A percentile compares a stretch with the other conserved stretches of the same genome.
Evolutionary conservation across 2,888 invertebrate species (phyloP).

Genomic region (Graphium colonna): DNA sequence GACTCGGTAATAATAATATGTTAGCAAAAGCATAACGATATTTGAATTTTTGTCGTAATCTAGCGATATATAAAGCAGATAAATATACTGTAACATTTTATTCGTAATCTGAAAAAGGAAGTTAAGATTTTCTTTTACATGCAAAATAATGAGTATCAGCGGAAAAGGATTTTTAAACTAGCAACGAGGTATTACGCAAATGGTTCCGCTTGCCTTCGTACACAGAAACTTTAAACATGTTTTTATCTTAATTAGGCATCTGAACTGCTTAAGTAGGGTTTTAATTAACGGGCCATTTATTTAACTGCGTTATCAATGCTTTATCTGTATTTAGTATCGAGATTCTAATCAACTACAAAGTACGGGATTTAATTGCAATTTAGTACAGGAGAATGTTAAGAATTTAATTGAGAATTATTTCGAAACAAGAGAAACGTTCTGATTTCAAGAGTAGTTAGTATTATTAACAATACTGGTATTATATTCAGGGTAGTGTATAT

Average conservation of each 20-base stretch:
- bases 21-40: no score
- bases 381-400: background rate
- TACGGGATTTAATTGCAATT: background rate
- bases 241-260: slow-evolving; percentile 51
- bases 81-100: no score
- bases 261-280: slow-evolving; percentile 28
- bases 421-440: no score
- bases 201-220: slow-evolving; percentile 46
- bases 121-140: no score
- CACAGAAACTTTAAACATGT: slow-evolving; percentile 52
- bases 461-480: no score
- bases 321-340: background rate
- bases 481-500: no score
- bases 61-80: no score
- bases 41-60: no score
- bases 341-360: slow-evolving; percentile 2
- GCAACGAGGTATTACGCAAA: slow-evolving; percentile 35
- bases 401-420: no score
- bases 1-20: no score
- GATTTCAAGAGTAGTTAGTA: no score
- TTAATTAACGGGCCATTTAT: slow-evolving; percentile 17
- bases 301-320: background rate
- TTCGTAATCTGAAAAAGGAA: no score
- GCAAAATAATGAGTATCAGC: slow-evolving; percentile 26
- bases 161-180: slow-evolving; percentile 26